Conservation (phyloP, 2,113 vertebrate genomes). For the Gobiocypris rarus region DNA sequence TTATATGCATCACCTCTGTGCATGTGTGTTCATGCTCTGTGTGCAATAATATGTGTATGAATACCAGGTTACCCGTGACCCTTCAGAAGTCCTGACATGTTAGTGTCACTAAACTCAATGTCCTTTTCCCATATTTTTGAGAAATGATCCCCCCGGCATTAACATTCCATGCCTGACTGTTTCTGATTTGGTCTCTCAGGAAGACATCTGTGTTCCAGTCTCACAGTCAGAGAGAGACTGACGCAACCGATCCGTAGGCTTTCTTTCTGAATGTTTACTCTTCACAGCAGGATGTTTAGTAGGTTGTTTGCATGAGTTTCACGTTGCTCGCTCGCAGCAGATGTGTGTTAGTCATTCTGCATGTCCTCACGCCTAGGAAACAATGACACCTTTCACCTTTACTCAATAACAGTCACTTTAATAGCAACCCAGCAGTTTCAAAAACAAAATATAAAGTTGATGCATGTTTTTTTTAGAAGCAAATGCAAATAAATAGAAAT, state of each 20-base stretch:
- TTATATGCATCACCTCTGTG: neutral
- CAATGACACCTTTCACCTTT: neutral
- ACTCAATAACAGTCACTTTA: neutral
- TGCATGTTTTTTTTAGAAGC: neutral
- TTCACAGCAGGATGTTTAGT: conserved; percentile 15
- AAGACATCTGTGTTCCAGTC: neutral
- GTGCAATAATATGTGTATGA: neutral
- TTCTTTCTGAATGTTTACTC: neutral
- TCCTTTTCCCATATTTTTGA: neutral
- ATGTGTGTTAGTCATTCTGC: neutral
- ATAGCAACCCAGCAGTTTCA: neutral
- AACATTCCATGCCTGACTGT: neutral
- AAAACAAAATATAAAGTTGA: neutral
- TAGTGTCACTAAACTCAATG: neutral
- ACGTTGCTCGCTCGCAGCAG: neutral
- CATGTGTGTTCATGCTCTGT: neutral
- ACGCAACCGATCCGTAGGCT: neutral
- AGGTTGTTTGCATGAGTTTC: conserved; percentile 2
- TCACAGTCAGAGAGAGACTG: neutral
- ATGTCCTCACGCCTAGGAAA: neutral
- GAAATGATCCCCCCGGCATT: neutral
- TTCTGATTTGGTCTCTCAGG: neutral
- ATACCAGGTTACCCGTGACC: neutral
- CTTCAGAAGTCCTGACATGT: neutral
- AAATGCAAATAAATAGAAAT: too few relatives aligned